These are phyloP conservation scores for Polypedilum pembai DNA, from an alignment of 1,140 invertebrate genomes.

Conservation along the genomic window DNA sequence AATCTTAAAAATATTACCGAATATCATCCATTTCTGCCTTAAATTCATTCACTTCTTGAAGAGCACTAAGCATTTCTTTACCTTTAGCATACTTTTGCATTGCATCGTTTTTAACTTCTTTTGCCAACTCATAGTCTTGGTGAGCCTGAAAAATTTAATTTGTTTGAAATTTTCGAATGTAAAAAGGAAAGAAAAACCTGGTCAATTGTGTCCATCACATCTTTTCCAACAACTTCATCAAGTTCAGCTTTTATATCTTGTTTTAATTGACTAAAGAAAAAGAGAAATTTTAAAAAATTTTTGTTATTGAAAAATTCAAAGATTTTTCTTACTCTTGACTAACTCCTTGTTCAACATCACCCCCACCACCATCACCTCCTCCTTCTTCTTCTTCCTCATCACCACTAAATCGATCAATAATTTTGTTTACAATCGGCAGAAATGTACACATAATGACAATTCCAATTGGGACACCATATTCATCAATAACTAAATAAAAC, in stretches of 20 bases:
- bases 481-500: neutral
- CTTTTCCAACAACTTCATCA: neutral
- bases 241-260: neutral
- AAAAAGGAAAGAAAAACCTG: neutral
- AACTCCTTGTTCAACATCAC: neutral
- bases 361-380: neutral
- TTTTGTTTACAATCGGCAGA: neutral
- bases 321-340: neutral
- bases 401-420: constrained; percentile 3
- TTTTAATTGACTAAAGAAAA: constrained; percentile 2
- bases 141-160: neutral
- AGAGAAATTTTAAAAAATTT: neutral
- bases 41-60: neutral
- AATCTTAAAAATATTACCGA: neutral
- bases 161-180: neutral
- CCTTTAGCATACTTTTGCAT: neutral
- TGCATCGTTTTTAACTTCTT: neutral
- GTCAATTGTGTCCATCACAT: neutral
- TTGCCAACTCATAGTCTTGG: neutral
- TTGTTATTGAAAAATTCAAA: neutral
- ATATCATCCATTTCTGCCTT: neutral
- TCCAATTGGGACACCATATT: neutral
- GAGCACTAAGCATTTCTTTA: neutral
- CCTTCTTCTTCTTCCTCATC: neutral
- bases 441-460: neutral